These are phyloP conservation scores for Stenolophus ochropezus DNA, from an alignment of 2,888 invertebrate species.

Conservation along the genomic window DNA sequence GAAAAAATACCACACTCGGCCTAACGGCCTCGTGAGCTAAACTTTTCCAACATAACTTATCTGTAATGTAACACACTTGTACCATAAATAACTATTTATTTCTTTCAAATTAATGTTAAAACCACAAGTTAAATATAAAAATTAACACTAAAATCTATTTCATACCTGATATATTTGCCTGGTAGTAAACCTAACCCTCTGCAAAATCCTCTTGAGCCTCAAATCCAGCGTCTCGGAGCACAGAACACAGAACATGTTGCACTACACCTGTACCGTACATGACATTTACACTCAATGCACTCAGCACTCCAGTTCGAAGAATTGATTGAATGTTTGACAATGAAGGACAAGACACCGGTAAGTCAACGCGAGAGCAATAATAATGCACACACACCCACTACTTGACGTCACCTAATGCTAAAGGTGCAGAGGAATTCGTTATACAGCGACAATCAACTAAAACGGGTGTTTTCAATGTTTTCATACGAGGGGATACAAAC, in stretches of 20 bases:
- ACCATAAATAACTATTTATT: too few species aligned
- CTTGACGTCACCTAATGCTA: neutral
- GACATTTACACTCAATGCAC: neutral
- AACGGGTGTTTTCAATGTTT: too few species aligned
- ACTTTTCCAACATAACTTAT: too few species aligned
- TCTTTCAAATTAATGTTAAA: too few species aligned
- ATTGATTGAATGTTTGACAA: conserved; percentile 5
- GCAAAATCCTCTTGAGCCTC: conserved; percentile 23
- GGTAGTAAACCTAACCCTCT: conserved; percentile 30
- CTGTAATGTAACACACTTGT: too few species aligned
- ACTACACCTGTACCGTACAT: neutral
- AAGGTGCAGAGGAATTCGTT: too few species aligned
- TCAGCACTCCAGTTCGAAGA: neutral
- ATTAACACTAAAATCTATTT: neutral
- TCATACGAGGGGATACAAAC: too few species aligned
- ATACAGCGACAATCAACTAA: too few species aligned
- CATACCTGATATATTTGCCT: conserved; percentile 45
- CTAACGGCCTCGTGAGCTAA: too few species aligned
- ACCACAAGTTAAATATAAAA: neutral
- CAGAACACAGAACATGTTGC: conserved; percentile 45
- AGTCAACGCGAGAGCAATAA: neutral
- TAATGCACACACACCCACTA: neutral
- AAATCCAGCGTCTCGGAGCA: conserved; percentile 35
- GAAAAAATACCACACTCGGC: too few species aligned
- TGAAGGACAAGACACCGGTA: neutral